These are phyloP conservation scores for Ariopsis seemanni DNA, from an alignment of 2,113 vertebrate genomes.

Conservation along the genomic window DNA sequence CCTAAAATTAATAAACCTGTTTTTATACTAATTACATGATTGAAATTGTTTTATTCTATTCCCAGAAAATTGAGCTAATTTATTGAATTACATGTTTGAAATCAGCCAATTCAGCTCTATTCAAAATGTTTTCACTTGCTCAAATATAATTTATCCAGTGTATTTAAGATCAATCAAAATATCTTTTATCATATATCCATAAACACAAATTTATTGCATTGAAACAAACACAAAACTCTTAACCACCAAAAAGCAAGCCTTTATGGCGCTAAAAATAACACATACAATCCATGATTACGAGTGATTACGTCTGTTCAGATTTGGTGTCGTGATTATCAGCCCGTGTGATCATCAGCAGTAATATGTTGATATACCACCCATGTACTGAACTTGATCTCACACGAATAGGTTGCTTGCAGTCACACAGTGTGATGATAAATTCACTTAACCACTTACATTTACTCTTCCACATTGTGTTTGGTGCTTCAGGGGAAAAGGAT, in stretches of 20 bases:
- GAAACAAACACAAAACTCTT: neutral
- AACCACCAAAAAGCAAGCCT: neutral
- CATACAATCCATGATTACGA: constrained; percentile 10
- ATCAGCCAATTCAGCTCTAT: neutral
- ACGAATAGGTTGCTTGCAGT: constrained; percentile 38
- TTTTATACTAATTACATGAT: neutral
- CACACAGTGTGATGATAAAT: constrained; percentile 30
- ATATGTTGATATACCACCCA: constrained; percentile 25
- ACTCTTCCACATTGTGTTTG: constrained; percentile 4
- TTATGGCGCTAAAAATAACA: neutral
- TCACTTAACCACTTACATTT: constrained; percentile 12
- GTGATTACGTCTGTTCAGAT: constrained; percentile 35
- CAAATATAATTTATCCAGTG: neutral
- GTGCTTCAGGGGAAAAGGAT: constrained; percentile 2
- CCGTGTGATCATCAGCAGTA: constrained; percentile 3
- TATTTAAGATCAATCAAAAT: neutral
- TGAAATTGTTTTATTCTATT: neutral
- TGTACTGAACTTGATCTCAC: constrained; percentile 33
- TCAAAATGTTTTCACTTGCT: neutral
- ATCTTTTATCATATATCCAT: neutral
- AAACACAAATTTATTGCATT: neutral
- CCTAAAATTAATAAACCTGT: neutral
- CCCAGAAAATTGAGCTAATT: neutral
- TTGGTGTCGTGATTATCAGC: constrained; percentile 14
- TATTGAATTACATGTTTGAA: neutral